Percentiles rank a stretch among this genome's conserved stretches.
Evolutionary conservation across 2,113 vertebrate genomes (phyloP).

Genomic region (Picathartes gymnocephalus): DNA sequence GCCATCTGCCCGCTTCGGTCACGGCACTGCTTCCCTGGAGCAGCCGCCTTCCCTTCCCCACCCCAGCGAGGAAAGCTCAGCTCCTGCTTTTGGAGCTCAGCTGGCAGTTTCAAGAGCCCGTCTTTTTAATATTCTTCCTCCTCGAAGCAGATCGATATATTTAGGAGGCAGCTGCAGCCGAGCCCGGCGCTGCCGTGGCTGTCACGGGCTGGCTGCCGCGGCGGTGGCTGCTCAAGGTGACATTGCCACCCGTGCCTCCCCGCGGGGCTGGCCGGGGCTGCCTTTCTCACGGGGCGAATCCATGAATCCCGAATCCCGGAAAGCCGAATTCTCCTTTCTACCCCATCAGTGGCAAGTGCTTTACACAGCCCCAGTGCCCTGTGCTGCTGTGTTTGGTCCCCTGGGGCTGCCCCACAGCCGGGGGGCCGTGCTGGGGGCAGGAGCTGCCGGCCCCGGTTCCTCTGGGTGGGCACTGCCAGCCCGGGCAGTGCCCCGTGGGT

Average conservation of each 20-base stretch:
- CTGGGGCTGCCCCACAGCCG: not conserved
- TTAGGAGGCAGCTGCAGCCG: slow-evolving; percentile 32
- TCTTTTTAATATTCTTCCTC: not conserved
- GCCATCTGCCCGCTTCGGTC: slow-evolving; percentile 15
- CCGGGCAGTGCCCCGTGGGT: not conserved
- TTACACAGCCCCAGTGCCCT: not conserved
- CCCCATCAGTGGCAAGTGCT: not conserved
- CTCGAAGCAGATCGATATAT: not conserved
- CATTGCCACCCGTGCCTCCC: not conserved
- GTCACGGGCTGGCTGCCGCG: not conserved
- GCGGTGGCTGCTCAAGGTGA: not conserved
- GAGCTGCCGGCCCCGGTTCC: not conserved
- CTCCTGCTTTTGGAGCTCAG: slow-evolving; percentile 25
- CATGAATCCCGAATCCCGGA: not conserved
- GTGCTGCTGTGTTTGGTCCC: fast-evolving
- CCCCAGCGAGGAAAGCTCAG: not conserved
- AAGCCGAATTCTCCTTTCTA: fast-evolving
- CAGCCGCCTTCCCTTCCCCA: not conserved
- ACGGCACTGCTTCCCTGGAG: not conserved
- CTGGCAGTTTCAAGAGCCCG: slow-evolving; percentile 8
- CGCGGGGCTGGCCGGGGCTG: not conserved
- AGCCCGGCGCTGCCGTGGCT: not conserved
- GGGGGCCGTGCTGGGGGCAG: not conserved
- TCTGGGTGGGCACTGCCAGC: not conserved
- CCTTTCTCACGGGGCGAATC: too few species aligned